A percentile compares a stretch with the other conserved stretches of the same genome.
Evolutionary conservation across 1,140 invertebrate species (phyloP).

Genomic region (Drosophila murphyi): DNA sequence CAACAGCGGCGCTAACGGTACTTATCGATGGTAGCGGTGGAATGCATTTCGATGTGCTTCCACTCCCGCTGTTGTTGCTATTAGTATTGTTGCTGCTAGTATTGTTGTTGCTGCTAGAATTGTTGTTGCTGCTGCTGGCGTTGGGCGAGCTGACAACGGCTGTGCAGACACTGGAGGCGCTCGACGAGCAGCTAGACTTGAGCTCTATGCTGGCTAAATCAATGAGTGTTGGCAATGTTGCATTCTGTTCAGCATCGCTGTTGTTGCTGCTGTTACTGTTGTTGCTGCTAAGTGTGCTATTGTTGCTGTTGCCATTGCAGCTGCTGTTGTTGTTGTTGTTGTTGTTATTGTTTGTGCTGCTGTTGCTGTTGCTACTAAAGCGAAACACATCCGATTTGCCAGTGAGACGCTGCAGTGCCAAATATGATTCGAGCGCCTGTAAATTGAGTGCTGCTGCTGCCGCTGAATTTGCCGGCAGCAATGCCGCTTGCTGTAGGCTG

Average conservation of each 20-base stretch:
- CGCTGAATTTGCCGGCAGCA: constrained; percentile 91
- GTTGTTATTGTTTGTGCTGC: constrained; percentile 49
- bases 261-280: constrained; percentile 42
- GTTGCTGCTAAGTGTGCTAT: constrained; percentile 24
- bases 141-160: constrained; percentile 31
- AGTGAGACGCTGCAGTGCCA: constrained; percentile 90
- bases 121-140: constrained; percentile 39
- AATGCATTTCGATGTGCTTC: constrained; percentile 49
- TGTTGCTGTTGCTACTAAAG: constrained; percentile 52
- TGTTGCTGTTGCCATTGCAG: constrained; percentile 42
- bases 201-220: constrained; percentile 82
- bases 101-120: constrained; percentile 32
- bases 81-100: constrained; percentile 43
- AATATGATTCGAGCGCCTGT: constrained; percentile 92
- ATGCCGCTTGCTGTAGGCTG: constrained; percentile 90
- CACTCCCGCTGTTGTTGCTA: constrained; percentile 38
- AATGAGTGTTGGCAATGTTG: constrained; percentile 57
- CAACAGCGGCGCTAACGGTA: constrained; percentile 69
- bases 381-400: constrained; percentile 83
- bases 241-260: constrained; percentile 47
- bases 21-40: constrained; percentile 69
- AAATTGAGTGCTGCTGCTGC: constrained; percentile 92
- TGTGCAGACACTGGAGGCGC: constrained; percentile 84
- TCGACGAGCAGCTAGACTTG: constrained; percentile 80
- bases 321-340: constrained; percentile 45